Evolutionary conservation across 2,888 invertebrate genomes (phyloP).

Genomic region (Lasioglossum vierecki): DNA sequence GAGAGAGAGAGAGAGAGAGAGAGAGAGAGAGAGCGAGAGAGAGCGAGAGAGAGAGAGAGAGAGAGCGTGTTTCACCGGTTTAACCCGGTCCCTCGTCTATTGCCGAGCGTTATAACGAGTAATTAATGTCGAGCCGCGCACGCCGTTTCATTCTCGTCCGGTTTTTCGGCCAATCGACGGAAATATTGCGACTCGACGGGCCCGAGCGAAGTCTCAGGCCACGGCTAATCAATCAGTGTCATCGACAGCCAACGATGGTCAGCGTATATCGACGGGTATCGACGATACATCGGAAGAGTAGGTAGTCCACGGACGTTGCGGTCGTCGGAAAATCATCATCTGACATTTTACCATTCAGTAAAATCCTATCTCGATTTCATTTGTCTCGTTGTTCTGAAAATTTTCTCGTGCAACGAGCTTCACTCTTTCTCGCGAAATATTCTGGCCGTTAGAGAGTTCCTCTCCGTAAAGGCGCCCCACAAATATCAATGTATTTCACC

Average conservation of each 20-base stretch:
- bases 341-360: neutral
- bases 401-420: too few relatives aligned
- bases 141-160: slow-evolving; percentile 67
- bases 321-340: neutral
- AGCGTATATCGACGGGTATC: neutral
- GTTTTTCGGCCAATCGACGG: slow-evolving; percentile 48
- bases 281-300: neutral
- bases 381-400: too few relatives aligned
- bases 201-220: slow-evolving; percentile 32
- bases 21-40: neutral
- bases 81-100: neutral
- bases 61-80: slow-evolving; percentile 9
- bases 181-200: slow-evolving; percentile 59
- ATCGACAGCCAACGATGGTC: slow-evolving; percentile 39
- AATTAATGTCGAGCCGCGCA: slow-evolving; percentile 63
- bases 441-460: neutral
- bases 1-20: too few relatives aligned
- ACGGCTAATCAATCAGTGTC: slow-evolving; percentile 64
- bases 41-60: too few relatives aligned
- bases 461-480: too few relatives aligned
- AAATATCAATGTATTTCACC: too few relatives aligned
- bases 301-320: neutral
- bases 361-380: neutral
- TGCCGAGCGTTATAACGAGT: slow-evolving; percentile 4
- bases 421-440: neutral